Conservation (phyloP, 2,113 vertebrate species). For the Dipodomys stephensi region DNA sequence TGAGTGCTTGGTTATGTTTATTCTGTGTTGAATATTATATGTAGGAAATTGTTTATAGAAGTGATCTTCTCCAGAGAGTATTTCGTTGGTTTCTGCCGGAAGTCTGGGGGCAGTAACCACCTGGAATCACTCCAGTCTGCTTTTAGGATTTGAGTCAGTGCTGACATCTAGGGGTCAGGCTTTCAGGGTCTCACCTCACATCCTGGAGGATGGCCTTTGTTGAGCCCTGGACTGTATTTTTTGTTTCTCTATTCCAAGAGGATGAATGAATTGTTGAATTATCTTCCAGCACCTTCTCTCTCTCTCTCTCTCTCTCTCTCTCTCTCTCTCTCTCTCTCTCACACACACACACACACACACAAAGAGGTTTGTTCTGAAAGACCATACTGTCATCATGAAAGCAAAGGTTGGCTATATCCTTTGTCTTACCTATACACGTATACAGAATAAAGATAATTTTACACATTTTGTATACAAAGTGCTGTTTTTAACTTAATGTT, state of each 20-base stretch:
- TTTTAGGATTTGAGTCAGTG: background rate
- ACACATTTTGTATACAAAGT: background rate
- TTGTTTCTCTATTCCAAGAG: background rate
- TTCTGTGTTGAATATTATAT: background rate
- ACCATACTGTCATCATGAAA: background rate
- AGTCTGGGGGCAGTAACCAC: background rate
- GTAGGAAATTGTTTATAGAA: background rate
- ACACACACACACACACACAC: background rate
- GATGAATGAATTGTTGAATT: background rate
- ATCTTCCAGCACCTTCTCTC: too few relatives aligned
- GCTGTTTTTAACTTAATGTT: slow-evolving; percentile 2
- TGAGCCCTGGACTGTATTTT: background rate
- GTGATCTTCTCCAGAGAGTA: background rate
- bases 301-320: too few relatives aligned
- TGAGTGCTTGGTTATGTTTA: background rate
- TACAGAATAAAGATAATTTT: background rate
- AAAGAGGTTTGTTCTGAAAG: background rate
- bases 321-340: too few relatives aligned
- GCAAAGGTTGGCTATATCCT: background rate
- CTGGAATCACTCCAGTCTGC: background rate
- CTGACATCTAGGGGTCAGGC: background rate
- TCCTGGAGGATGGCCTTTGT: background rate
- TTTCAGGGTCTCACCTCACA: background rate
- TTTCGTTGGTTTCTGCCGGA: background rate
- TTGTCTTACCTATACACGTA: background rate